Conservation (phyloP, 2,797 vertebrate species). For the Acanthurus lineatus region DNA sequence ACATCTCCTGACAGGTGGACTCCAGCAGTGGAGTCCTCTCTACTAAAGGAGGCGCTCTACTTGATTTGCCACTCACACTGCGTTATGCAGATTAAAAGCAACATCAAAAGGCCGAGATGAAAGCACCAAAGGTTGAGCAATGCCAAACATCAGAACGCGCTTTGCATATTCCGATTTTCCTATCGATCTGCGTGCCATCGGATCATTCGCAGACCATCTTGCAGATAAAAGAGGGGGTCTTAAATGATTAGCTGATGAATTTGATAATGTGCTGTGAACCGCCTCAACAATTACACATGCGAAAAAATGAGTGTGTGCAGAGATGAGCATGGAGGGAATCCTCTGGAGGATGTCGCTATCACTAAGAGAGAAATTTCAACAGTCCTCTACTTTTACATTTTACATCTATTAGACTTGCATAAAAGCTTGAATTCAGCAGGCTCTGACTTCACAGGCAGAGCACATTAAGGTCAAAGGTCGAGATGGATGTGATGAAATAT, state of each 20-base stretch:
- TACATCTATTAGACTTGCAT: slow-evolving; percentile 60
- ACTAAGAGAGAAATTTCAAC: slow-evolving; percentile 53
- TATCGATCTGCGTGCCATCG: slow-evolving; percentile 77
- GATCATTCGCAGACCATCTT: slow-evolving; percentile 69
- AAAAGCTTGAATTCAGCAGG: neutral
- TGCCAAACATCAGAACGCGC: slow-evolving; percentile 79
- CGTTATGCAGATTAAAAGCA: slow-evolving; percentile 75
- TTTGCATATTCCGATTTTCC: slow-evolving; percentile 82
- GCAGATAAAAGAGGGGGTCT: slow-evolving; percentile 80
- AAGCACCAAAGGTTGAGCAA: slow-evolving; percentile 80
- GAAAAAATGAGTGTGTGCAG: slow-evolving; percentile 12
- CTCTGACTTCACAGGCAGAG: slow-evolving; percentile 45
- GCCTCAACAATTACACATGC: slow-evolving; percentile 62
- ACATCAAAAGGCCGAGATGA: slow-evolving; percentile 83
- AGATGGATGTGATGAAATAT: slow-evolving; percentile 73
- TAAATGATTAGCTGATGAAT: slow-evolving; percentile 85
- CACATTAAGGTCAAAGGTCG: slow-evolving; percentile 68
- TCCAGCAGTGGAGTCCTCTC: slow-evolving; percentile 46
- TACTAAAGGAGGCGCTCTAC: slow-evolving; percentile 60
- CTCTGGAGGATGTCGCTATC: slow-evolving; percentile 58
- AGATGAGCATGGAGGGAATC: slow-evolving; percentile 36
- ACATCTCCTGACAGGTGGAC: slow-evolving; percentile 69
- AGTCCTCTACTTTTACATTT: slow-evolving; percentile 61
- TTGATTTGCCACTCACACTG: slow-evolving; percentile 64
- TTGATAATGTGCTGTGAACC: slow-evolving; percentile 73